Evolutionary conservation across 1,140 invertebrate genomes (phyloP), one percentile per base, ranked within the genome.

Genomic region (Anoplolepis gracilipes): DNA sequence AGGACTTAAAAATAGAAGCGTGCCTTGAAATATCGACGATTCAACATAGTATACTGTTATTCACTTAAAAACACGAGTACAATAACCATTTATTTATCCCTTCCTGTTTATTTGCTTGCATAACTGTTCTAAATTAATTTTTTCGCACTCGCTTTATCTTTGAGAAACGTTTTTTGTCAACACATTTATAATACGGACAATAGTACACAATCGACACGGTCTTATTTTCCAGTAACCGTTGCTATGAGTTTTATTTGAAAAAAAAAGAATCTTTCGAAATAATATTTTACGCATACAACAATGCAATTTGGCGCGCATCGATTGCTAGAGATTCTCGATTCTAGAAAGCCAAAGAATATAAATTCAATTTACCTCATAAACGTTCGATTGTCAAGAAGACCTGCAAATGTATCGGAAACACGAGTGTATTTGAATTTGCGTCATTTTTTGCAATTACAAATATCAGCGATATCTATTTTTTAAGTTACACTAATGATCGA

Each of bases 11-110:
- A 84, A 84, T 84, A 84, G 72, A 30, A n/a, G n/a, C 33, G 81
- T 42, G 72, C 59, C 81, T 64, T 77, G 81, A 84, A 84, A 84
- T 84, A 84, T 59, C 72, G 22, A 76, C 72, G 81, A 84, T 84
- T 77, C 81, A 84, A 19, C 59, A 30, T 25, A 16, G 19, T 70
- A 46, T 22, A 42, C 49, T 22, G 13, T 22, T 67, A 30, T 55
- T 30, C 11, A 25, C 28, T 49, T 7, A n/a, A 36, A 25, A 42
- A 25, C 36, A 33, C 25, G 10, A 19, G 33, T 46, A 19, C n/a
- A 65, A 59, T n/a, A 10, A 11, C 28, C n/a, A 25, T 78, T n/a
- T 42, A 36, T 53, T 69, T 53, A 55, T 53, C 19, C 30, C 42
- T n/a, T 30, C 30, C 1, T 7, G 25, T 8, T 36, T 7, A 6